Evolutionary conservation across 2,797 vertebrate species (phyloP).

Genomic region (Lutjanus argentimaculatus): DNA sequence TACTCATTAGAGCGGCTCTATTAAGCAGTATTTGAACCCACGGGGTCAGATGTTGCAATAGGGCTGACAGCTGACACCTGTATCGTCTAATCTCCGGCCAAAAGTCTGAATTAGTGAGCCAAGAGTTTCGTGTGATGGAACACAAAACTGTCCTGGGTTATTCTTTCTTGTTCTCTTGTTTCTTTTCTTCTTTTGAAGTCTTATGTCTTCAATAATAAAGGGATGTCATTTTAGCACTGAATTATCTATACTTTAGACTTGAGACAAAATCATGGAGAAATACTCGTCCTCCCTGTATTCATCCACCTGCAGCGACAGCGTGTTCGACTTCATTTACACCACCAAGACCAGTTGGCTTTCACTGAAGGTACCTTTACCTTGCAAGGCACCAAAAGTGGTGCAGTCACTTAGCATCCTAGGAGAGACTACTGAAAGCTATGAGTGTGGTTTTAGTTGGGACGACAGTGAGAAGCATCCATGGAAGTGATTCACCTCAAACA

Average conservation of each 20-base stretch:
- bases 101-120: slow-evolving; percentile 19
- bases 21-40: slow-evolving; percentile 45
- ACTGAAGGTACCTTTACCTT: no score
- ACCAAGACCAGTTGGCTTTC: no score
- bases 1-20: slow-evolving; percentile 60
- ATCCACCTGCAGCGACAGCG: not conserved
- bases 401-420: no score
- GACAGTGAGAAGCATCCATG: no score
- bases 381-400: no score
- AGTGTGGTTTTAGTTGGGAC: no score
- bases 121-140: slow-evolving; percentile 18
- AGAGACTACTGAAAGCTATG: no score
- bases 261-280: not conserved
- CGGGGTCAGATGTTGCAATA: slow-evolving; percentile 29
- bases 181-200: not conserved
- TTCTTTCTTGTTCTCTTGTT: not conserved
- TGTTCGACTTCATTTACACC: no score
- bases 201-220: not conserved
- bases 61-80: slow-evolving; percentile 36
- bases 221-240: not conserved
- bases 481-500: no score
- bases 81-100: slow-evolving; percentile 23
- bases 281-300: not conserved
- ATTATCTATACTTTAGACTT: not conserved
- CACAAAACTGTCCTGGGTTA: slow-evolving; percentile 1